A percentile compares a stretch with the other conserved stretches of the same genome.
phyloP scores from a whole-genome alignment of 2,113 vertebrate genomes.

The Macquaria australasica region DNA sequence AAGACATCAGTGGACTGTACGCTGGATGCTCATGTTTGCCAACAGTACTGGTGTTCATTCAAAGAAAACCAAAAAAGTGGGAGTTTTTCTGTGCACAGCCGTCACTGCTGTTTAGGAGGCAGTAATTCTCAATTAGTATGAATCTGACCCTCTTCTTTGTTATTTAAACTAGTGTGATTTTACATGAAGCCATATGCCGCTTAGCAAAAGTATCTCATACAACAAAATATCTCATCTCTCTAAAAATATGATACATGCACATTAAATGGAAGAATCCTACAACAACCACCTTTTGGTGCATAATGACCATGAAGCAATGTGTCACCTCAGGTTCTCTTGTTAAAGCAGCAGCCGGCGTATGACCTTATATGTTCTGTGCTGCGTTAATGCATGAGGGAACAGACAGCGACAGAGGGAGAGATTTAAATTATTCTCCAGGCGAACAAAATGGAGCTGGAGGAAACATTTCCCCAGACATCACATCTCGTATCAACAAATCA shows the following conservation, averaged over 20 bases:
- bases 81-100: not conserved
- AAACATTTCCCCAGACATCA: constrained; percentile 39
- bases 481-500: constrained; percentile 45
- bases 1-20: not conserved
- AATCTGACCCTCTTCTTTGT: not conserved
- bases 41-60: not conserved
- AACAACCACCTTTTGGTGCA: not conserved
- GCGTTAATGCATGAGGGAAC: constrained; percentile 33
- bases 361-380: constrained; percentile 39
- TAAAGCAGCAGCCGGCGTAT: constrained; percentile 14
- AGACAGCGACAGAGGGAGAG: constrained; percentile 10
- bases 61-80: not conserved
- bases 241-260: not conserved
- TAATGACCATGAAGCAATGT: not conserved
- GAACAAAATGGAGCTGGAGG: constrained; percentile 24
- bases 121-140: not conserved
- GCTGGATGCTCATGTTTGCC: not conserved
- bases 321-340: constrained; percentile 31
- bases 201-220: too few relatives aligned
- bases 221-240: too few relatives aligned
- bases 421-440: constrained; percentile 49
- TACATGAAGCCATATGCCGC: not conserved
- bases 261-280: not conserved
- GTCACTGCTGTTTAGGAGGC: not conserved
- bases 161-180: not conserved